Evolutionary conservation across 1,140 invertebrate genomes (phyloP).

Genomic region (Rhopalosiphum maidis): DNA sequence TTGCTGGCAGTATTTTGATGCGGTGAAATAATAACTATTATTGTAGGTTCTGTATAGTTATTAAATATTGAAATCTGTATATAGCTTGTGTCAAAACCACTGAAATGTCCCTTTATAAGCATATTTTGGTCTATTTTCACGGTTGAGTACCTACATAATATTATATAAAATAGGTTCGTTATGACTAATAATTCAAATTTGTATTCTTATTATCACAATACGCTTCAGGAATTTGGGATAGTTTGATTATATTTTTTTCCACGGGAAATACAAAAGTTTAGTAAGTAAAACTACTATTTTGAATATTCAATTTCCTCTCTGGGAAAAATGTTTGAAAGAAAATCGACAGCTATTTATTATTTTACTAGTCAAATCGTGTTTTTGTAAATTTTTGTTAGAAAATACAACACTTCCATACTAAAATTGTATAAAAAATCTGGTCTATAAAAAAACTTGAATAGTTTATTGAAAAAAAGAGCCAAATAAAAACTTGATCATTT

Average conservation of each 20-base stretch:
- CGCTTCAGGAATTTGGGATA: background rate
- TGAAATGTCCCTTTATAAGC: background rate
- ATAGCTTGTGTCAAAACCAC: background rate
- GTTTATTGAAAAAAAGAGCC: background rate
- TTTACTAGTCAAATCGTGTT: background rate
- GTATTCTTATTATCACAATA: slow-evolving; percentile 20
- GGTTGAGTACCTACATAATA: background rate
- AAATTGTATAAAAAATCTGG: too few species aligned
- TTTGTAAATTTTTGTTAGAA: background rate
- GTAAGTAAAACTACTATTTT: background rate
- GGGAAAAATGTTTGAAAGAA: background rate
- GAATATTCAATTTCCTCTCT: background rate
- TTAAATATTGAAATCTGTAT: background rate
- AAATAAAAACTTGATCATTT: background rate
- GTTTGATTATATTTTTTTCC: background rate
- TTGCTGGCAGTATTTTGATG: background rate
- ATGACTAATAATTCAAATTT: background rate
- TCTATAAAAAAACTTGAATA: background rate
- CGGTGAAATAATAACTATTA: background rate
- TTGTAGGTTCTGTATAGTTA: background rate
- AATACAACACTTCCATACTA: background rate
- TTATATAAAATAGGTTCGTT: background rate
- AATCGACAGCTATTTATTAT: background rate
- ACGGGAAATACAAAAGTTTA: background rate
- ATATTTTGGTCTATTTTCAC: background rate